Percentiles rank a stretch among this genome's conserved stretches.
These are phyloP conservation scores for Panzeria rudis DNA, from an alignment of 2,888 invertebrate genomes.

Conservation along the genomic window DNA sequence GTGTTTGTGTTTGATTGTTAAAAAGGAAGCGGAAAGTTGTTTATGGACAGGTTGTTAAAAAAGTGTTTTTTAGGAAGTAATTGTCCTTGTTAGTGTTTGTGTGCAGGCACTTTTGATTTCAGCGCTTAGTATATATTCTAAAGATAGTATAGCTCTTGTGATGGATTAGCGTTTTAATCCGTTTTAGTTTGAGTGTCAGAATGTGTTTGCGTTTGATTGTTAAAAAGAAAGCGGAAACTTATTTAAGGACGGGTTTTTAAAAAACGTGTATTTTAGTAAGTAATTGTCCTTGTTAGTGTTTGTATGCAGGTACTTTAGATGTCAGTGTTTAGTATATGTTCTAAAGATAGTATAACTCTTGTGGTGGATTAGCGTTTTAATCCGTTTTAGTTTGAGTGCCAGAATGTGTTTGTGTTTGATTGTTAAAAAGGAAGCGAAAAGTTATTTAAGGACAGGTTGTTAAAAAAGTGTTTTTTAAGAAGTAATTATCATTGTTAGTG, in stretches of 20 bases:
- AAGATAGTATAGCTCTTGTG: too few relatives aligned
- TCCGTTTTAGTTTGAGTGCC: constrained; percentile 6
- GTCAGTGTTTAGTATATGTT: constrained; percentile 47
- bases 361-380: constrained; percentile 62
- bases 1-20: background rate
- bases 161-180: too few relatives aligned
- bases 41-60: background rate
- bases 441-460: background rate
- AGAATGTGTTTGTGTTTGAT: background rate
- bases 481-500: too few relatives aligned
- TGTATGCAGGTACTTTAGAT: constrained; percentile 22
- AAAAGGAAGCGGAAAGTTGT: background rate
- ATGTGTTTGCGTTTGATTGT: too few relatives aligned
- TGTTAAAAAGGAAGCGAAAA: background rate
- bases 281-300: background rate
- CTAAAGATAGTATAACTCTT: constrained; percentile 62
- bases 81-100: too few relatives aligned
- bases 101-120: too few relatives aligned
- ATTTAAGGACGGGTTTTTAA: too few relatives aligned
- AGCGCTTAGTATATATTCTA: too few relatives aligned
- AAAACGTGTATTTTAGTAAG: too few relatives aligned
- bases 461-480: background rate
- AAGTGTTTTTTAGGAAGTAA: background rate
- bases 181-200: too few relatives aligned
- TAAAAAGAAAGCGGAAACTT: too few relatives aligned